phyloP scores from a whole-genome alignment of 2,113 vertebrate species.

The Varanus salvator region DNA sequence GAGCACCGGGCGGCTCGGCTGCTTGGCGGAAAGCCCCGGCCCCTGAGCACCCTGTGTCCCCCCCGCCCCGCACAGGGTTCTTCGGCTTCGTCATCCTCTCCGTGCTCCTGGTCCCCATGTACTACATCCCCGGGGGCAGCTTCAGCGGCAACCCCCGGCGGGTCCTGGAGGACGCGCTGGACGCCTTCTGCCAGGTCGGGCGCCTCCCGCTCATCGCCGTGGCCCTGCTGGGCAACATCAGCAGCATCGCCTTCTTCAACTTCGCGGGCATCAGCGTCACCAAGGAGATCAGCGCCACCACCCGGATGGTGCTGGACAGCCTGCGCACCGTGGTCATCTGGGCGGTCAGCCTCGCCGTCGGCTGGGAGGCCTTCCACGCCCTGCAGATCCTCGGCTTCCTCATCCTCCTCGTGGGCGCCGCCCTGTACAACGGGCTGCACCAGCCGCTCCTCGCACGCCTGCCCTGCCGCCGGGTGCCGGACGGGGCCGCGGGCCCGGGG shows the following conservation, averaged over 20 bases:
- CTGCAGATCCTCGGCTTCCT: constrained; percentile 91
- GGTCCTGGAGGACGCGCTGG: constrained; percentile 86
- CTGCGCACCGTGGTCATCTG: constrained; percentile 92
- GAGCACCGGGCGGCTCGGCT: neutral
- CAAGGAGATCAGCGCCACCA: constrained; percentile 96
- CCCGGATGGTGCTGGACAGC: constrained; percentile 96
- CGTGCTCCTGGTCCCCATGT: constrained; percentile 91
- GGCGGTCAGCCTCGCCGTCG: constrained; percentile 86
- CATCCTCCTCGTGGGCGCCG: constrained; percentile 84
- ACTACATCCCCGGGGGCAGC: constrained; percentile 83
- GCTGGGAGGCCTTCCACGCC: constrained; percentile 90
- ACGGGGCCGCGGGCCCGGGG: neutral
- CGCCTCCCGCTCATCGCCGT: constrained; percentile 84
- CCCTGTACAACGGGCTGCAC: constrained; percentile 91
- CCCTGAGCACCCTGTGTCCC: neutral
- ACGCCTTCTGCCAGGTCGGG: constrained; percentile 93
- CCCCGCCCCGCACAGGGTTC: constrained; percentile 78
- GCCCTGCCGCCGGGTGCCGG: neutral
- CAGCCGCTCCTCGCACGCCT: constrained; percentile 80
- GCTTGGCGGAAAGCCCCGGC: no score
- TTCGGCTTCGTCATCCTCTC: constrained; percentile 91
- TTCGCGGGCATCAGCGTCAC: constrained; percentile 96
- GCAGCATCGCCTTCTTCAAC: constrained; percentile 97
- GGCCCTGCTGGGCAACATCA: constrained; percentile 89
- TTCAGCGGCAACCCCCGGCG: constrained; percentile 81